Percentiles rank a stretch among this genome's conserved stretches.
Evolutionary conservation across 2,797 vertebrate genomes (phyloP).

Genomic region (Acanthopagrus latus): DNA sequence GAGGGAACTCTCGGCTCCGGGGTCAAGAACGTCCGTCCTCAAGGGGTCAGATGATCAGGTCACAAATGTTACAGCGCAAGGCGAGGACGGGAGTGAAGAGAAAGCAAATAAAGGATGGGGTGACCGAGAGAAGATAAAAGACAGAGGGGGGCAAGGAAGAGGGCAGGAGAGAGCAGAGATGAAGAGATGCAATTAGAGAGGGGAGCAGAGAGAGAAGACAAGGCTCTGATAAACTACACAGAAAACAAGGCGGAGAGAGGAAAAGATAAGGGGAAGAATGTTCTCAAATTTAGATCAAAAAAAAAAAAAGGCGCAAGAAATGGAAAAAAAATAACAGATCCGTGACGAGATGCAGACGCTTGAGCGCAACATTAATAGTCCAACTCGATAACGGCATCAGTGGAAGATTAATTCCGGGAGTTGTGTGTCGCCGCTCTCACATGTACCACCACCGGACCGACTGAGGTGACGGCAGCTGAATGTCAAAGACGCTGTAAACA

Average conservation of each 20-base stretch:
- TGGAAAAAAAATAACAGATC: neutral
- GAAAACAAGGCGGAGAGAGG: neutral
- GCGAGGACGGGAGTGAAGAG: conserved; percentile 18
- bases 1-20: conserved; percentile 33
- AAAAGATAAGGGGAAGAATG: too few relatives aligned
- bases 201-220: conserved; percentile 24
- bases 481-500: conserved; percentile 28
- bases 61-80: neutral
- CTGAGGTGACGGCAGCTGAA: conserved; percentile 1
- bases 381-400: conserved; percentile 5
- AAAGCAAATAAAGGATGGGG: conserved; percentile 18
- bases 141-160: conserved; percentile 6
- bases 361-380: neutral
- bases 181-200: conserved; percentile 40
- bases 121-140: conserved; percentile 23
- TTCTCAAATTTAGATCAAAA: neutral
- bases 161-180: neutral
- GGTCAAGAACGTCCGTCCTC: conserved; percentile 31
- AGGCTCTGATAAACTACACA: conserved; percentile 17
- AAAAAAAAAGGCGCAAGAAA: conserved; percentile 6
- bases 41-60: conserved; percentile 1
- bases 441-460: conserved; percentile 5
- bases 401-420: conserved; percentile 35
- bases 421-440: conserved; percentile 8
- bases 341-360: conserved; percentile 7